Evolutionary conservation across 2,888 invertebrate genomes (phyloP).

Genomic region (Ellobium chinense): DNA sequence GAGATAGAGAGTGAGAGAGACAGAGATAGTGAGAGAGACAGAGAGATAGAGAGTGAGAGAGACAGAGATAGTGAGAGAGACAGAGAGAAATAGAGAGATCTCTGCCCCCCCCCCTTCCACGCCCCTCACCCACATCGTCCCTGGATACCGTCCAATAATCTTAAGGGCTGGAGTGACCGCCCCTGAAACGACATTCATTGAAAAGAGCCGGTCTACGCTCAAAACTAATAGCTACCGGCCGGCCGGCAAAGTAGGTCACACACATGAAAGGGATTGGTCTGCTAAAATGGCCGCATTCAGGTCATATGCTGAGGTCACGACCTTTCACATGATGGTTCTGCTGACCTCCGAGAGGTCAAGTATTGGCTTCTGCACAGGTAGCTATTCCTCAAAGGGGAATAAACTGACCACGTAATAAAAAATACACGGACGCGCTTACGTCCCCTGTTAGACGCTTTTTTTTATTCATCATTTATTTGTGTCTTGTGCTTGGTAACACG

Average conservation of each 20-base stretch:
- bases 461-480: too few species aligned
- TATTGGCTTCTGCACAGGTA: not conserved
- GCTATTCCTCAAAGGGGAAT: not conserved
- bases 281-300: not conserved
- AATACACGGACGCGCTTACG: not conserved
- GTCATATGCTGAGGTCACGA: not conserved
- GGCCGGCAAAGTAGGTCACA: not conserved
- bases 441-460: not conserved
- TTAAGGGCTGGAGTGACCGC: too few species aligned
- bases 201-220: not conserved
- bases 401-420: not conserved
- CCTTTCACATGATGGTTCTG: not conserved
- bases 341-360: not conserved
- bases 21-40: not conserved
- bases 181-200: not conserved
- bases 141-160: too few species aligned
- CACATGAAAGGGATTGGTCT: not conserved
- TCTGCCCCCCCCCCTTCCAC: too few species aligned
- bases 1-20: not conserved
- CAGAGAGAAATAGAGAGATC: not conserved
- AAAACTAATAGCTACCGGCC: too few species aligned
- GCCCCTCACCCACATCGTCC: too few species aligned
- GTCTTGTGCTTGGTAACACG: too few species aligned
- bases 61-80: too few species aligned
- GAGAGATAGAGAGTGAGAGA: not conserved